Base-by-base conservation (phyloP, 2,113 vertebrate species). In the Bujurquina vittata region DNA sequence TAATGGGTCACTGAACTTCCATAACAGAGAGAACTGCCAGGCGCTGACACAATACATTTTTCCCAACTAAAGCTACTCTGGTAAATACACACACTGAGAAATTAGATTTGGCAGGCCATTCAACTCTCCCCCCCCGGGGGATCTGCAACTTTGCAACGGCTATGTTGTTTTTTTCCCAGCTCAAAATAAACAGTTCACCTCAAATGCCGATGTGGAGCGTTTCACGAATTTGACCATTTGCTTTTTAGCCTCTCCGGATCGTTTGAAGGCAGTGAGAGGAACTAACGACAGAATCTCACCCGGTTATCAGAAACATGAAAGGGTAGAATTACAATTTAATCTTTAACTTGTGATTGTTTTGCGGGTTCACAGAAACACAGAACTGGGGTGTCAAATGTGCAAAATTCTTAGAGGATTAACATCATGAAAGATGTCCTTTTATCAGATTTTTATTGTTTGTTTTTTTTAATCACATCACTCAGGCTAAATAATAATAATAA, bases 91-190 rank as follows among this genome's bases (percentile, higher is more conserved):
- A 93, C 79, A 88, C 83, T 88, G 87, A 94, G 86, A 91, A 92
- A 94, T 94, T 93, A 93, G 89, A 94, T 94, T 94, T 93, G 92
- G 91, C 93, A 94, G 93, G 91, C 90, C 91, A 89, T 89, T 93
- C 92, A 82, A 79, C 85, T 82, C 85, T 85, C 83, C 9, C 35
- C 35, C 93, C 91, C 81, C 77, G 9, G 20, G 87, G 90, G 87
- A 93, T 91, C 88, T 90, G 85, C 87, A 88, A 90, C 80, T 91
- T 84, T 88, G 89, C 17, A 12, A 84, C 85, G 82, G 84, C 87
- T 85, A 62, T 85, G 77, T 61, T 72, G 15, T 62, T 74, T 57
- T 31, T 37, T 58, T 29, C 52, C 3, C 54, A 52, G 56, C 77
- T 79, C 40, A 90, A 85, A 90, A 86, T 86, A 91, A 90, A 88